Evolutionary conservation across 2,113 vertebrate genomes (phyloP).

Genomic region (Dendrocopos noguchii): DNA sequence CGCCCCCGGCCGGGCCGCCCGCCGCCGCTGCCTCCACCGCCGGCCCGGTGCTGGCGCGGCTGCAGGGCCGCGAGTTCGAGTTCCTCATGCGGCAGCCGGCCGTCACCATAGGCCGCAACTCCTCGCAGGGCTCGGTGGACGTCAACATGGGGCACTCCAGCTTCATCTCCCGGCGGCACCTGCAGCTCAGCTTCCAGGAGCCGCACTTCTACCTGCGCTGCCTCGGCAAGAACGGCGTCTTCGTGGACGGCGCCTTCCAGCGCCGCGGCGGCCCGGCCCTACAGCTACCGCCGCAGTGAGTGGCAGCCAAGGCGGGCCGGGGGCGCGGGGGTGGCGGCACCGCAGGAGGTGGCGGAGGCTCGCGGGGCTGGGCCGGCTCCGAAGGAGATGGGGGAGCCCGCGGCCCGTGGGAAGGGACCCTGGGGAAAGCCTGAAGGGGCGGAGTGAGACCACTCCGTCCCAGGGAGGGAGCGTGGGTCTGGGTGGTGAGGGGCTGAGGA

Average conservation of each 20-base stretch:
- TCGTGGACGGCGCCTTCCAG: conserved; percentile 95
- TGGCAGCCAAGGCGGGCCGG: conserved; percentile 4
- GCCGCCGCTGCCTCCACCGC: conserved; percentile 21
- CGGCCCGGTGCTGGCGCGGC: conserved; percentile 69
- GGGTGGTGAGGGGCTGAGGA: neutral
- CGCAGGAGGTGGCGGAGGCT: neutral
- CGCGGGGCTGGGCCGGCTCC: neutral
- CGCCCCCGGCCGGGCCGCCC: conserved; percentile 51
- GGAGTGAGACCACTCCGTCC: neutral
- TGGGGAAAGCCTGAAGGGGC: neutral
- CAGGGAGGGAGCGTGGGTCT: neutral
- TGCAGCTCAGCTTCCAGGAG: conserved; percentile 92
- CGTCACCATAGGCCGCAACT: conserved; percentile 96
- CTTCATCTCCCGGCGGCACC: conserved; percentile 96
- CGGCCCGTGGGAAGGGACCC: neutral
- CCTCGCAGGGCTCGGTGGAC: conserved; percentile 95
- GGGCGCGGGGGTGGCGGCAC: neutral
- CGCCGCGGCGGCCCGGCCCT: conserved; percentile 90
- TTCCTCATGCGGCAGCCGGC: conserved; percentile 94
- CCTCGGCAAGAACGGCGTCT: conserved; percentile 95
- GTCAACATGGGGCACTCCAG: conserved; percentile 97
- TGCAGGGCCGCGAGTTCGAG: conserved; percentile 84
- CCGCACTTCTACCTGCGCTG: conserved; percentile 92
- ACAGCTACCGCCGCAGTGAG: conserved; percentile 91
- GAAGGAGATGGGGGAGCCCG: neutral